A percentile compares a stretch with the other conserved stretches of the same genome.
These are phyloP conservation scores for Alosa sapidissima DNA, from an alignment of 2,797 vertebrate genomes.

Conservation along the genomic window DNA sequence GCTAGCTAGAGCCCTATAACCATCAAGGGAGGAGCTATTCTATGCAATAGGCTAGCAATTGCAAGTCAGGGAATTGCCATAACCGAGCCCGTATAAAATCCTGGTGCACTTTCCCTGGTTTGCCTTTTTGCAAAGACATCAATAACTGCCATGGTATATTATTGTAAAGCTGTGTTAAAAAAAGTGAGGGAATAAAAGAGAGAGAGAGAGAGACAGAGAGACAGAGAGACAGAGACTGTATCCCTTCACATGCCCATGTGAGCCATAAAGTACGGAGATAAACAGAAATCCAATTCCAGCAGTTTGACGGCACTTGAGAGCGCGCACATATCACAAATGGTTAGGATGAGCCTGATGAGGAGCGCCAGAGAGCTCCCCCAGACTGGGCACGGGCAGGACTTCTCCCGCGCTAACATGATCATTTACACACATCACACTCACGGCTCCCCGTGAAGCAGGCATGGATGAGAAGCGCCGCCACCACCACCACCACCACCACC, in stretches of 20 bases:
- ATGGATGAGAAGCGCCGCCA: neutral
- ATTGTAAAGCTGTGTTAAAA: neutral
- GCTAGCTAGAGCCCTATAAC: neutral
- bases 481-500: neutral
- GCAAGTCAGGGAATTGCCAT: neutral
- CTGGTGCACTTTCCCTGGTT: neutral
- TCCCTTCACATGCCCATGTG: neutral
- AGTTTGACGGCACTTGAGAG: conserved; percentile 3
- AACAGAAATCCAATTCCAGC: conserved; percentile 7
- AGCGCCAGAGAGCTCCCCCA: neutral
- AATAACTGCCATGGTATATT: conserved; percentile 13
- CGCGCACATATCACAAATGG: neutral
- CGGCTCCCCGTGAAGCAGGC: neutral
- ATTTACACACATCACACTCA: conserved; percentile 21
- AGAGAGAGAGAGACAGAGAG: neutral
- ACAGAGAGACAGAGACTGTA: neutral
- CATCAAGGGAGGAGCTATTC: neutral
- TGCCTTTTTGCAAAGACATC: conserved; percentile 9
- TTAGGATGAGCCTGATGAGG: neutral
- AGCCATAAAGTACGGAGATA: conserved; percentile 13
- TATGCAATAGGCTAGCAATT: neutral
- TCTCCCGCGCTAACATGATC: neutral
- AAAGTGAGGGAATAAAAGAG: neutral
- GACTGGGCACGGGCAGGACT: neutral
- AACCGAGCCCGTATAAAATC: neutral